Evolutionary conservation across 2,888 invertebrate genomes (phyloP).

Genomic region (Drosophila formosana): DNA sequence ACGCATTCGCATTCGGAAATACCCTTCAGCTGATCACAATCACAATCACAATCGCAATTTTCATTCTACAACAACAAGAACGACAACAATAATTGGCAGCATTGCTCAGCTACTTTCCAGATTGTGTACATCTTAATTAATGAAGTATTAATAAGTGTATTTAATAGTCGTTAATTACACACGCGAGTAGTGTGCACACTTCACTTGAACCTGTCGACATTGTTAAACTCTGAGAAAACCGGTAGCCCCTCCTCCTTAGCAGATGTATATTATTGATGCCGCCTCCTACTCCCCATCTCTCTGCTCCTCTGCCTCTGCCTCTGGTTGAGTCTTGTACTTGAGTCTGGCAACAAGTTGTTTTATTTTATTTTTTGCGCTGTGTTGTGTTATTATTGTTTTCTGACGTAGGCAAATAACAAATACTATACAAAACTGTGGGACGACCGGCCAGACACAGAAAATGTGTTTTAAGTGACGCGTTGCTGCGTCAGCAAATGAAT

Average conservation of each 20-base stretch:
- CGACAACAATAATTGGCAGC: background rate
- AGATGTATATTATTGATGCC: constrained; percentile 41
- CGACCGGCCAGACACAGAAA: constrained; percentile 29
- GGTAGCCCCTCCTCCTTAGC: constrained; percentile 51
- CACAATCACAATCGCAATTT: background rate
- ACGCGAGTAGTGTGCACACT: constrained; percentile 21
- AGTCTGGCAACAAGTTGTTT: constrained; percentile 45
- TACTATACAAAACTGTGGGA: constrained; percentile 32
- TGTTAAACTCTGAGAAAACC: constrained; percentile 42
- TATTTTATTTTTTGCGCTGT: background rate
- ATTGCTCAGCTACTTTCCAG: background rate
- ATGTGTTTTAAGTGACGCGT: constrained; percentile 67
- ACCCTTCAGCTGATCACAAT: constrained; percentile 7
- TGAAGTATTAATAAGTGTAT: constrained; percentile 12
- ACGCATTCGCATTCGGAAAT: constrained; percentile 13
- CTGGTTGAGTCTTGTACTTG: constrained; percentile 35
- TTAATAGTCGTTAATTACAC: constrained; percentile 23
- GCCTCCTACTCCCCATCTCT: background rate
- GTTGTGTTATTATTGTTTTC: constrained; percentile 27
- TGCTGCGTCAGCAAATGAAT: constrained; percentile 79
- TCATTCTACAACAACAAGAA: background rate
- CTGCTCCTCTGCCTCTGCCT: constrained; percentile 2
- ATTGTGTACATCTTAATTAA: constrained; percentile 8
- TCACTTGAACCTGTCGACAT: constrained; percentile 48
- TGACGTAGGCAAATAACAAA: constrained; percentile 70